Evolutionary conservation across 37 sponge, comb jelly and placozoan species (phyloP).

Genomic region (Aphrocallistes beatrix): DNA sequence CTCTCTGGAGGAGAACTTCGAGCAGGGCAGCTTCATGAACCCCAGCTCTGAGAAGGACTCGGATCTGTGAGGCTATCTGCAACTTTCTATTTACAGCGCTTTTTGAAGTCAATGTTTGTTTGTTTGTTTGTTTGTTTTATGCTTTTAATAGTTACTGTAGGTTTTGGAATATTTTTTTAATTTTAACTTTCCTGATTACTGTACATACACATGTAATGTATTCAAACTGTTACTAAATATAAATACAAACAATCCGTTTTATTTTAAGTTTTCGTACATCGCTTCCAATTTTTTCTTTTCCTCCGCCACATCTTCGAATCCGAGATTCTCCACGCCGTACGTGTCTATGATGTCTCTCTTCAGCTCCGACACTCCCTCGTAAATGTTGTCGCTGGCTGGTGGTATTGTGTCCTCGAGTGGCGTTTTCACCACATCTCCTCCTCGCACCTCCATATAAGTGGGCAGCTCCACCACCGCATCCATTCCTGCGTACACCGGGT

Average conservation of each 20-base stretch:
- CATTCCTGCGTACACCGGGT: too few species aligned
- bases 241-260: not conserved
- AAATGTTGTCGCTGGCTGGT: too few species aligned
- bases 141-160: not conserved
- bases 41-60: not conserved
- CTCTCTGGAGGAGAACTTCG: not conserved
- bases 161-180: not conserved
- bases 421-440: too few species aligned
- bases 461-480: too few species aligned
- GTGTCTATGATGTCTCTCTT: too few species aligned
- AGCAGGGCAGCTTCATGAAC: not conserved
- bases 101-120: not conserved
- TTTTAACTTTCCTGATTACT: not conserved
- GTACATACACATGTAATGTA: not conserved
- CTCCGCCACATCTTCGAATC: not conserved
- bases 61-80: not conserved
- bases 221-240: not conserved
- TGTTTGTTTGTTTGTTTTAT: conserved; percentile 16
- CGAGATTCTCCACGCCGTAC: not conserved
- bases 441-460: too few species aligned
- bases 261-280: not conserved
- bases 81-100: too few species aligned
- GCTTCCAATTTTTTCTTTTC: not conserved
- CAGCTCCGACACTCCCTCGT: too few species aligned
- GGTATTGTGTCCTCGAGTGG: too few species aligned